Evolutionary conservation across 1,140 invertebrate species (phyloP), one percentile per base, ranked within the genome.

Genomic region (Drosophila navojoa): DNA sequence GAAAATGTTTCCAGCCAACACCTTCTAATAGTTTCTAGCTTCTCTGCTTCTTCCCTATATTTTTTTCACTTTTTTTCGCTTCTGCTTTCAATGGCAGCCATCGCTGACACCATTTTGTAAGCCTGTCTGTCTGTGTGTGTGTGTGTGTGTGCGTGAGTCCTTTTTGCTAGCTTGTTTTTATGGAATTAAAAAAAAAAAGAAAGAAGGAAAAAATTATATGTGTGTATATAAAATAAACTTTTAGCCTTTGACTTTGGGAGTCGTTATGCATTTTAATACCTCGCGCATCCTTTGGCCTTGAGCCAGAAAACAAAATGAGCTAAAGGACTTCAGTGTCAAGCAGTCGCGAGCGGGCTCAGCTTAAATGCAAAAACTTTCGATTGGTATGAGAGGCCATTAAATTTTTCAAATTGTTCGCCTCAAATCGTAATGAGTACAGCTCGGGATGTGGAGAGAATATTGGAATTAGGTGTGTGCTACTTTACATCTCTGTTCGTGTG

Each of bases 261-360:
- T 77, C 71, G 78, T 86, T 76, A 78, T 81, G 82, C 81, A 86
- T 81, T 81, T 81, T 81, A 73, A 80, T 79, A 79, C 71, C 75
- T 75, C 44, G 27, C 75, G 44, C 80, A 66, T 71, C 58, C 50
- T 75, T 55, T 63, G 45, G 55, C 61, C 69, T 55, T 57, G 54
- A 16, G 69, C 57, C 40, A 29, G 4, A 57, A 42, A 59, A 27
- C 1, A n/a, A n/a, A 44, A 44, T 42, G 54, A 57, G 53, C 62
- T 57, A 70, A 61, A 79, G 75, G 75, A 82, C 66, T 62, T 29
- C 77, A 49, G 71, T 79, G 71, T 71, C 70, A 79, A 64, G 63
- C 58, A 75, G 64, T 66, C 79, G 54, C 58, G 61, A 58, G 71
- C 59, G 11, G 35, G 6, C 10, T 38, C 35, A 4, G 10, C 35